Conservation (phyloP, 2,113 vertebrate genomes). For the Conger conger region DNA sequence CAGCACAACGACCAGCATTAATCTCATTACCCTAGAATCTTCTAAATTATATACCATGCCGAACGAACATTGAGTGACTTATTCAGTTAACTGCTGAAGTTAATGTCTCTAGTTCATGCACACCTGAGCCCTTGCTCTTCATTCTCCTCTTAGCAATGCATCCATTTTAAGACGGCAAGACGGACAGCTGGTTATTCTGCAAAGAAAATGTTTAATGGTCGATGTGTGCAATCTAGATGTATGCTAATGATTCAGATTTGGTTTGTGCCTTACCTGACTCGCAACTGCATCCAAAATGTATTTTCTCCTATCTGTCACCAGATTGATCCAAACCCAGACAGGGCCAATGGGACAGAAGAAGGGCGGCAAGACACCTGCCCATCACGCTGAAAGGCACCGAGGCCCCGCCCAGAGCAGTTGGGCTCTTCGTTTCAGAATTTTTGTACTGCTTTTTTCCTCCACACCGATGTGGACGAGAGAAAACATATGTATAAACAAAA, state of each 20-base stretch:
- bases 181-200: background rate
- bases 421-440: constrained; percentile 43
- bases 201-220: background rate
- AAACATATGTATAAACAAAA: constrained; percentile 43
- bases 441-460: constrained; percentile 63
- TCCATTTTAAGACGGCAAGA: background rate
- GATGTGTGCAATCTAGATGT: no score
- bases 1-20: background rate
- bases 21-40: background rate
- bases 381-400: constrained; percentile 80
- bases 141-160: background rate
- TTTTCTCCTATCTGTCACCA: constrained; percentile 40
- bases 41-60: background rate
- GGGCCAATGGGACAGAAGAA: constrained; percentile 69
- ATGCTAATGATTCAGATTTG: background rate
- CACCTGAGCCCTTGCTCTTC: background rate
- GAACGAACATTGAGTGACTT: background rate
- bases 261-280: background rate
- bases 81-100: background rate
- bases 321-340: constrained; percentile 96
- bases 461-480: constrained; percentile 66
- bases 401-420: constrained; percentile 54
- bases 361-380: constrained; percentile 84
- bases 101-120: background rate
- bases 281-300: background rate